A percentile compares a stretch with the other conserved stretches of the same genome.
These are phyloP conservation scores for Orthonychiurus folsomi DNA, from an alignment of 2,888 invertebrate species.

Conservation along the genomic window DNA sequence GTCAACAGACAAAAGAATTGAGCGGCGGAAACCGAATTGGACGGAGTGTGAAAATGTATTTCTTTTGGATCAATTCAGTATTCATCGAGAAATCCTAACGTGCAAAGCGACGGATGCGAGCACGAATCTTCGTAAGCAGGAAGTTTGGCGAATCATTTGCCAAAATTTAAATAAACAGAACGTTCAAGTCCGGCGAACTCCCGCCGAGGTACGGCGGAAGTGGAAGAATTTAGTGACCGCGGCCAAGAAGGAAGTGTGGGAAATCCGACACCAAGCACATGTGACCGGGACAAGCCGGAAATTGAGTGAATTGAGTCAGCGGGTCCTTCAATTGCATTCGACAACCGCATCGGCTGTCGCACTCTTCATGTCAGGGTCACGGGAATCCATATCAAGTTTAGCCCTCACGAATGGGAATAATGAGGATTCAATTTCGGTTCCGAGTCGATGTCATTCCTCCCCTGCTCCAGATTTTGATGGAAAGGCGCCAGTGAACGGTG, in stretches of 20 bases:
- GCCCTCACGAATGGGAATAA: background rate
- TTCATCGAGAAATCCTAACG: conserved; percentile 39
- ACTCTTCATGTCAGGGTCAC: background rate
- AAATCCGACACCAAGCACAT: conserved; percentile 37
- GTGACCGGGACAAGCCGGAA: conserved; percentile 25
- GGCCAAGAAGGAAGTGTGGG: conserved; percentile 40
- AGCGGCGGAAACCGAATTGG: conserved; percentile 27
- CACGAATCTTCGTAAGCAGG: conserved; percentile 39
- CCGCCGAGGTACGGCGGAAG: conserved; percentile 40
- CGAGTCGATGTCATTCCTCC: background rate
- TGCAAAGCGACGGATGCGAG: conserved; percentile 40
- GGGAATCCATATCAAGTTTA: too few species aligned
- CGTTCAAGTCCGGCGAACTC: conserved; percentile 37
- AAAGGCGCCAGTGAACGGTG: background rate
- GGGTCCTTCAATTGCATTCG: conserved; percentile 39
- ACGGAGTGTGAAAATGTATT: conserved; percentile 39
- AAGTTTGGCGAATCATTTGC: conserved; percentile 40
- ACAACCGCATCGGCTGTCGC: conserved; percentile 1
- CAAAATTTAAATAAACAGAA: conserved; percentile 39
- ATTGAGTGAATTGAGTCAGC: conserved; percentile 39
- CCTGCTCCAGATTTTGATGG: background rate
- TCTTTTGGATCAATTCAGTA: conserved; percentile 38
- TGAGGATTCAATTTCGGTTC: background rate
- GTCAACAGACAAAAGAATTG: conserved; percentile 21
- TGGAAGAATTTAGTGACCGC: conserved; percentile 41